These are phyloP conservation scores for Vesta saturnalis DNA, from an alignment of 2,888 invertebrate genomes.

Conservation along the genomic window DNA sequence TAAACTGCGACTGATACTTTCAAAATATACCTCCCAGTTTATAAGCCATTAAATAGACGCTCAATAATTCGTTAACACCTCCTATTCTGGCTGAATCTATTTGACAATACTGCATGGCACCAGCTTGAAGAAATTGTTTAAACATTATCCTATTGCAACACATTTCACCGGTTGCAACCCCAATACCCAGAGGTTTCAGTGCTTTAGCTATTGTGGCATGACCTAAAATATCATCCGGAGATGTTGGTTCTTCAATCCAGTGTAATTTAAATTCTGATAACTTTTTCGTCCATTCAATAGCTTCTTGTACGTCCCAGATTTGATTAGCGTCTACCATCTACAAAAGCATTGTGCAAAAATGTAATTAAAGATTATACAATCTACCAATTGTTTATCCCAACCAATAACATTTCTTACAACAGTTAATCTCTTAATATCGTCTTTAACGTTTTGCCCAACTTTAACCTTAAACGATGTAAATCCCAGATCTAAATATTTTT, in stretches of 20 bases:
- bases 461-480: constrained; percentile 90
- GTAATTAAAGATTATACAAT: neutral
- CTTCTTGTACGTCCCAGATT: constrained; percentile 86
- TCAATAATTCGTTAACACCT: constrained; percentile 86
- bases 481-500: constrained; percentile 77
- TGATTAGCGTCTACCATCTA: constrained; percentile 91
- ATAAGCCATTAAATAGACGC: constrained; percentile 89
- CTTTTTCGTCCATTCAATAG: constrained; percentile 86
- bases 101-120: constrained; percentile 87
- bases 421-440: constrained; percentile 78
- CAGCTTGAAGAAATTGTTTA: constrained; percentile 86
- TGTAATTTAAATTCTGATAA: constrained; percentile 77
- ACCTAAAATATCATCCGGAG: constrained; percentile 90
- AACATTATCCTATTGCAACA: constrained; percentile 92
- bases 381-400: constrained; percentile 76
- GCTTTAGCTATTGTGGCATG: constrained; percentile 83
- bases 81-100: constrained; percentile 90
- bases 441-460: constrained; percentile 83
- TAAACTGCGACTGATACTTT: neutral
- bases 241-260: constrained; percentile 96
- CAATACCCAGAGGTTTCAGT: constrained; percentile 77
- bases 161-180: constrained; percentile 93
- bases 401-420: constrained; percentile 82
- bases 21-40: constrained; percentile 76
- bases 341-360: neutral